phyloP scores from a whole-genome alignment of 2,797 vertebrate species.

The Myotis findleyi region DNA sequence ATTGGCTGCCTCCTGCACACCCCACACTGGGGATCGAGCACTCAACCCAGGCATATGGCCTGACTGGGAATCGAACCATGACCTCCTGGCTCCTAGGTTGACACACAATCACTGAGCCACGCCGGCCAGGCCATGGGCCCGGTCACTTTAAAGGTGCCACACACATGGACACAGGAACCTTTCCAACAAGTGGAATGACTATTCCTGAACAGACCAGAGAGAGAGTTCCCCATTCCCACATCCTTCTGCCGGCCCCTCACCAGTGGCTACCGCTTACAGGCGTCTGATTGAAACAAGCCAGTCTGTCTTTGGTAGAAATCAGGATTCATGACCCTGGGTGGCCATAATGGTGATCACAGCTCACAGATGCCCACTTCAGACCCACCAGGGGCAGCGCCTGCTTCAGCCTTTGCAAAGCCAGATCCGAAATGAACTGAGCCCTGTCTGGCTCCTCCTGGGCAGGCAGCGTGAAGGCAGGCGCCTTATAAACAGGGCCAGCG shows the following conservation, averaged over 20 bases:
- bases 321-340: background rate
- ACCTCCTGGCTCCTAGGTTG: too few species aligned
- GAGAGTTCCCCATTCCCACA: background rate
- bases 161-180: background rate
- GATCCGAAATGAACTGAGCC: background rate
- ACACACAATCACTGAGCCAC: too few species aligned
- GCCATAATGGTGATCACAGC: background rate
- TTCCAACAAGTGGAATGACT: background rate
- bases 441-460: background rate
- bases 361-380: background rate
- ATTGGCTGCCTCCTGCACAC: too few species aligned
- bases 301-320: background rate
- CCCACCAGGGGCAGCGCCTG: background rate
- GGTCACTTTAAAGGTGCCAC: background rate
- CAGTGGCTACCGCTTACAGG: background rate
- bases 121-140: too few species aligned
- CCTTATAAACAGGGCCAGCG: background rate
- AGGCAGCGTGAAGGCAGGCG: slow-evolving; percentile 23
- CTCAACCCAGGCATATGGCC: too few species aligned
- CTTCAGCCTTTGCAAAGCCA: background rate
- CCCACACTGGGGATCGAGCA: too few species aligned
- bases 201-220: background rate
- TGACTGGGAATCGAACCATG: too few species aligned
- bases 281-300: background rate
- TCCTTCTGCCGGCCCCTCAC: background rate